Percentiles rank a stretch among this genome's conserved stretches.
These are phyloP conservation scores for Parascotia fuliginaria DNA, from an alignment of 2,888 invertebrate genomes.

Conservation along the genomic window DNA sequence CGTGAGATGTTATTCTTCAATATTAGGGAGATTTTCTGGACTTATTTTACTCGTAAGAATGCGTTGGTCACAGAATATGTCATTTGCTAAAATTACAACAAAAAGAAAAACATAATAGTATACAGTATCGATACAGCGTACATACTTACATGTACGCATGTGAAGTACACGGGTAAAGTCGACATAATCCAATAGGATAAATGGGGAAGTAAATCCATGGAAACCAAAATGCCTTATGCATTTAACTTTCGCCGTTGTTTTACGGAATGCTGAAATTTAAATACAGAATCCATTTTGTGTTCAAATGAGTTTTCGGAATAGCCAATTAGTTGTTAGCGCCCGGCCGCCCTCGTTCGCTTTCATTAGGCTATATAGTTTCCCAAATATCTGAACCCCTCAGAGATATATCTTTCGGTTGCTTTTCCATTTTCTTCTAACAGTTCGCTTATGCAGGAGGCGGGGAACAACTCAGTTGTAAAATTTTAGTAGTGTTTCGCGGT, in stretches of 20 bases:
- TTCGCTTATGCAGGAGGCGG: conserved; percentile 65
- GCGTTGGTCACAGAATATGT: conserved; percentile 30
- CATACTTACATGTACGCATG: conserved; percentile 3
- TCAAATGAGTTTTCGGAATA: conserved; percentile 86
- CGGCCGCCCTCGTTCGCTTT: conserved; percentile 84
- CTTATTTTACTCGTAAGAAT: too few relatives aligned
- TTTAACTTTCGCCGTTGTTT: conserved; percentile 82
- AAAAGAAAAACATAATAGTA: too few relatives aligned
- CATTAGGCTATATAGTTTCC: conserved; percentile 86
- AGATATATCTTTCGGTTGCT: conserved; percentile 81
- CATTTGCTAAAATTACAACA: conserved; percentile 10
- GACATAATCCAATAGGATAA: conserved; percentile 40
- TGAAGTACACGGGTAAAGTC: conserved; percentile 20
- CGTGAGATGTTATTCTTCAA: conserved; percentile 45
- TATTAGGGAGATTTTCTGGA: conserved; percentile 27
- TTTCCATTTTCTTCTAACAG: conserved; percentile 79
- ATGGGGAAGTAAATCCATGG: conserved; percentile 58
- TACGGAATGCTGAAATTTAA: conserved; percentile 84
- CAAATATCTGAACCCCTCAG: conserved; percentile 82
- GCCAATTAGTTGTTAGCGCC: conserved; percentile 86
- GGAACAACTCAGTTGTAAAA: conserved; percentile 72
- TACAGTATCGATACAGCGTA: not conserved
- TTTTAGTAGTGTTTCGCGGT: conserved; percentile 74
- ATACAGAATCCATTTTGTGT: conserved; percentile 86
- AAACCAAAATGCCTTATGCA: conserved; percentile 71